Evolutionary conservation across 2,888 invertebrate species (phyloP), one percentile per base, ranked within the genome.

Genomic region (Dyspetes luteomarginatus): DNA sequence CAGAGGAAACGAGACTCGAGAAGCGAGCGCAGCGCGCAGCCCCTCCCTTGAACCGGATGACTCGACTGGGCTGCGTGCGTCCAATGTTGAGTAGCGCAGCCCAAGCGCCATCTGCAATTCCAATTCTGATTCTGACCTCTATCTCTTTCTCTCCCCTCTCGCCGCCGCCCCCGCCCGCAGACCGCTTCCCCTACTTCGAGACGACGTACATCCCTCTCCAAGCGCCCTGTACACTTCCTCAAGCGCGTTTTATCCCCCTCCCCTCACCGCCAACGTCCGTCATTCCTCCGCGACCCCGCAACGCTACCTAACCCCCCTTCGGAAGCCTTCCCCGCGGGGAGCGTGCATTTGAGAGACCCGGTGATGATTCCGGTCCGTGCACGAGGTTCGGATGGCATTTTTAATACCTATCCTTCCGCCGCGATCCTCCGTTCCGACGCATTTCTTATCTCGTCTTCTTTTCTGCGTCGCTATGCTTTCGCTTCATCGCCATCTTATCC

Each of bases 91-190:
- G 87, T 85, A 85, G 84, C 86, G 88, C 87, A 88, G 84, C 73
- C 78, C 82, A 82, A 84, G 89, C 89, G 89, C 89, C 89, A 89
- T 89, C 89, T 89, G 89, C 88, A 89, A 89, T 89, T 88, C 86
- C 87, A 85, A 86, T 87, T 83, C 82, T 82, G 84, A 85, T 85
- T 85, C 84, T 86, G 86, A 82, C 85, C 85, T 86, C 87, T 87
- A 77, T 72, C 84, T 75, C 82, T 87, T 75, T 72, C 84, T 75
- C 82, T 72, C 69, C 78, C 81, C 82, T 77, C 82, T 84, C 78
- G 68, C 79, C 82, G 82, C 79, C 80, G 82, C 85, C 76, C 62
- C 68, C 55, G 36, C 72, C n/a, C 81, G 55, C 56, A 36, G 52
- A 79, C 78, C 78, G 4, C 83, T 84, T 84, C 84, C 82, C 82